Base-by-base conservation (phyloP, 2,888 invertebrate species). In the Idaea straminata region DNA sequence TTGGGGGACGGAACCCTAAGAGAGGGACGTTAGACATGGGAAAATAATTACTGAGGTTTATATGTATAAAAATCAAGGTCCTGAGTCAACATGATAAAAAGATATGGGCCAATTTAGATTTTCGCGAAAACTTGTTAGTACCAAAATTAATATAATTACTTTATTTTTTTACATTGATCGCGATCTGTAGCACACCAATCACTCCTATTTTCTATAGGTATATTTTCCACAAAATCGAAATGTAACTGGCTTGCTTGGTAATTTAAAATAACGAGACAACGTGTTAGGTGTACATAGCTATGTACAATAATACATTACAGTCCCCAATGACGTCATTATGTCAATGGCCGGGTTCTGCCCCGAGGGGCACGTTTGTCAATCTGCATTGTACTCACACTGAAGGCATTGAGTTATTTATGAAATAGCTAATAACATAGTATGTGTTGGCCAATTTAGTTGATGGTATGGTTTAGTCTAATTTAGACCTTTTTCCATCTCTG, bases 311-410 rank as follows among this genome's bases (percentile, higher is more conserved):
- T 69, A 66, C 59, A 67, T 68, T 69, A 69, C 58, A 35, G 62
- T 63, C 66, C 69, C 68, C 47, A 35, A 61, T 62, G 69, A 59
- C 63, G 36, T 25, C 7, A 38, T 66, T 63, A 65, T 62, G 61
- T 62, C 64, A 65, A 62, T 65, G 65, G 34, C 63, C 66, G 62
- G 64, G 64, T 13, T 16, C 62, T 25, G 59, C 70, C 76, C 75
- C 79, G 47, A 66, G 76, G 77, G 82, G 71, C 71, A 65, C 62
- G 74, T 83, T 76, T 71, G 78, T 81, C 84, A 81, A 76, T 78
- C 78, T 61, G 34, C 59, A 59, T 59, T 34, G 59, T 59, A 59
- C 59, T 58, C 34, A 10, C 59, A 13, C 47, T 59, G 59, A 25
- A 47, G 25, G 59, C 59, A 34, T 59, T 25, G 25, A 59, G 59